Conservation (phyloP, 2,888 invertebrate species). For the Margaritifera margaritifera region DNA sequence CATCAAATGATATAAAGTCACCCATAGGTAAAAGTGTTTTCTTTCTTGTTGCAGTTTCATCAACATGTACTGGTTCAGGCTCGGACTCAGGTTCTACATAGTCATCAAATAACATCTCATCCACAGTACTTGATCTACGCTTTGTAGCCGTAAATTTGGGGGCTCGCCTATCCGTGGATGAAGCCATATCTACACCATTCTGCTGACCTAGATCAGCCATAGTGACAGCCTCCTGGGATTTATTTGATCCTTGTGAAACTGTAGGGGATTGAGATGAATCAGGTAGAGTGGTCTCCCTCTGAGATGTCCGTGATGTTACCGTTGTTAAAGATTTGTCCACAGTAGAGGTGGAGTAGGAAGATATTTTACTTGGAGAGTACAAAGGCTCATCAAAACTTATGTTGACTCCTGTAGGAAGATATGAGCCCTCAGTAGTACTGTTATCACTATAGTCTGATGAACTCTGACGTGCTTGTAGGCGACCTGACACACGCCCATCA, state of each 20-base stretch:
- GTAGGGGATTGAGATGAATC: no score
- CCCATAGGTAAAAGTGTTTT: constrained; percentile 55
- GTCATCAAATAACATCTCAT: constrained; percentile 67
- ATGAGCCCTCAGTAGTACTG: constrained; percentile 31
- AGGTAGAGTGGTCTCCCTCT: no score
- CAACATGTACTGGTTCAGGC: constrained; percentile 20
- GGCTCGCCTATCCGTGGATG: constrained; percentile 19
- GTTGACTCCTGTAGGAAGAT: constrained; percentile 40
- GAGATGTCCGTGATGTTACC: no score
- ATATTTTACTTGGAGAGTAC: constrained; percentile 40
- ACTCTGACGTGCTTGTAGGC: constrained; percentile 1
- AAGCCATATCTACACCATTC: constrained; percentile 6
- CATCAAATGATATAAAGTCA: constrained; percentile 64
- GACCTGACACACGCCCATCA: no score
- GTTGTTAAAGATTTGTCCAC: no score
- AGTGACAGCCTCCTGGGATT: no score
- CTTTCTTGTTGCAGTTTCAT: constrained; percentile 20
- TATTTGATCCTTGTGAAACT: no score
- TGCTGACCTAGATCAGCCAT: constrained; percentile 1
- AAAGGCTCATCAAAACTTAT: constrained; percentile 65
- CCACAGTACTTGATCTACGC: constrained; percentile 64
- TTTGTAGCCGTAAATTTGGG: constrained; percentile 54
- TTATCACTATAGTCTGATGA: constrained; percentile 21
- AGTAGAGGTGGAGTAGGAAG: no score
- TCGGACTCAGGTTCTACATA: constrained; percentile 51